Conservation (phyloP, 64 coral and sea anemone species). For the Exaiptasia diaphana region DNA sequence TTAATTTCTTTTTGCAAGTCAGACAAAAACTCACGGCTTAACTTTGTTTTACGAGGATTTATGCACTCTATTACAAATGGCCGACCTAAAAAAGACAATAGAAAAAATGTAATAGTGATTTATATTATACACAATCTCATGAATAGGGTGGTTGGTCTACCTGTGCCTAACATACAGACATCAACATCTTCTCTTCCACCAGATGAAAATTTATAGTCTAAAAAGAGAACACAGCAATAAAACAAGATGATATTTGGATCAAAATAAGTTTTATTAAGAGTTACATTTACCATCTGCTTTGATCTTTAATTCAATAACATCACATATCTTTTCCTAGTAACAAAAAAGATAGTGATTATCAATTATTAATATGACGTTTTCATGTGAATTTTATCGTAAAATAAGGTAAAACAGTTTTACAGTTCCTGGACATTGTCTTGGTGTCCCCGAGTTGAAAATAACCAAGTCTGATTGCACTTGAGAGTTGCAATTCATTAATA, state of each 20-base stretch:
- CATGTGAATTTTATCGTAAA: too few species aligned
- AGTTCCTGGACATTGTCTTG: too few species aligned
- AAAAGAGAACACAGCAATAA: not conserved
- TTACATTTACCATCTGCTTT: conserved; percentile 60
- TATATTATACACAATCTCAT: not conserved
- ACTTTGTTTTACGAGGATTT: conserved; percentile 36
- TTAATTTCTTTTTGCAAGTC: conserved; percentile 53
- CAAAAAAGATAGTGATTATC: not conserved
- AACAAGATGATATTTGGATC: not conserved
- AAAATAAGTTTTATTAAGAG: not conserved
- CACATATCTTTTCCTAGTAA: conserved; percentile 74
- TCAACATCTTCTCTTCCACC: conserved; percentile 93
- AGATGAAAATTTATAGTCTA: conserved; percentile 88
- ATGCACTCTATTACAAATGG: conserved; percentile 68
- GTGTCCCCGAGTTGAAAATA: too few species aligned
- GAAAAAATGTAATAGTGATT: not conserved
- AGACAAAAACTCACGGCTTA: conserved; percentile 17
- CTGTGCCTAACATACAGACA: conserved; percentile 86
- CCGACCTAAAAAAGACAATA: conserved; percentile 37
- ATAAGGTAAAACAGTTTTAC: too few species aligned
- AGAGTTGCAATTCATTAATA: too few species aligned
- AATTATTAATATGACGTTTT: too few species aligned
- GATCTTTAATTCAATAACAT: conserved; percentile 28
- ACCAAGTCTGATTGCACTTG: too few species aligned
- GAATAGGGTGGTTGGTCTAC: conserved; percentile 39